Percentiles rank a stretch among this genome's conserved stretches.
Evolutionary conservation across 2,888 invertebrate species (phyloP).

Genomic region (Catocala nupta): DNA sequence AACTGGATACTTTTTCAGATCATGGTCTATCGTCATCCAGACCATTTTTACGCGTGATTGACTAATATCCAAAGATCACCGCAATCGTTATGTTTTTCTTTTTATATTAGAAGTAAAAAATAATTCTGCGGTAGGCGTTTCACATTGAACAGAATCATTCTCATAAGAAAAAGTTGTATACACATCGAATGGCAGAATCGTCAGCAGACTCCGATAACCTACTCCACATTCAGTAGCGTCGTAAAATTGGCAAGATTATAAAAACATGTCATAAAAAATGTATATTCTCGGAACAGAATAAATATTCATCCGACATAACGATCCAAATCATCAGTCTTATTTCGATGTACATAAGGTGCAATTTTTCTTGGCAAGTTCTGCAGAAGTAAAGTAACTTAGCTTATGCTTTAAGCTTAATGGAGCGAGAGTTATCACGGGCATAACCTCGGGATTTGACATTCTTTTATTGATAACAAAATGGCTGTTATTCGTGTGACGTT

Average conservation of each 20-base stretch:
- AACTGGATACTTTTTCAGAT: too few species aligned
- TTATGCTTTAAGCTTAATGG: conserved; percentile 64
- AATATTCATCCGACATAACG: conserved; percentile 53
- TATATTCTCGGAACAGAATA: conserved; percentile 60
- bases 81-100: too few species aligned
- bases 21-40: too few species aligned
- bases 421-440: conserved; percentile 61
- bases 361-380: conserved; percentile 25
- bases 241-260: conserved; percentile 69
- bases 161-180: background rate
- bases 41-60: too few species aligned
- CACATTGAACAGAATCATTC: too few species aligned
- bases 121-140: too few species aligned
- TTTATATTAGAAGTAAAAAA: too few species aligned
- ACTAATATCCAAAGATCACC: too few species aligned
- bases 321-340: conserved; percentile 19
- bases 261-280: conserved; percentile 70
- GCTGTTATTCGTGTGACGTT: conserved; percentile 45
- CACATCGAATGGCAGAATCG: conserved; percentile 26
- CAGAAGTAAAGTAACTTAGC: conserved; percentile 47
- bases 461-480: conserved; percentile 66
- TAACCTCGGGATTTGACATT: conserved; percentile 68
- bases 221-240: conserved; percentile 47
- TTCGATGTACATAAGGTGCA: conserved; percentile 19
- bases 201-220: conserved; percentile 30